These are phyloP conservation scores for Zaprionus gabonicus DNA, from an alignment of 1,140 invertebrate species.

Conservation along the genomic window DNA sequence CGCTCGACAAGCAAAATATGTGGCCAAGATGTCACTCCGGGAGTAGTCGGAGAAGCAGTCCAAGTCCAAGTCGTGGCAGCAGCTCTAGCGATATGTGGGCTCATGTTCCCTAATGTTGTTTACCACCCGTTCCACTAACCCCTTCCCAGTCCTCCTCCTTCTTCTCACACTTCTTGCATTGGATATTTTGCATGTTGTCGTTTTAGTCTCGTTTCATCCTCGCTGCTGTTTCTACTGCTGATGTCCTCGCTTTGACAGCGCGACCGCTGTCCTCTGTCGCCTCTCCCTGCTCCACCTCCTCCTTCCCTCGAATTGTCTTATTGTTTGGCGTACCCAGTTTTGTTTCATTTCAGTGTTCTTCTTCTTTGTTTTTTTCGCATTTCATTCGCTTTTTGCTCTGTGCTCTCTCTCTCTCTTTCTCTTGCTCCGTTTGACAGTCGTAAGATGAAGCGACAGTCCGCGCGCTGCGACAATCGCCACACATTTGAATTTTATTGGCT, in stretches of 20 bases:
- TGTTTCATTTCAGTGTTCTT: slow-evolving; percentile 12
- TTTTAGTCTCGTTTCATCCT: slow-evolving; percentile 58
- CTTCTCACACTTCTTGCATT: slow-evolving; percentile 36
- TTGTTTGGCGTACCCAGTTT: slow-evolving; percentile 61
- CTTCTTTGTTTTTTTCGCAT: slow-evolving; percentile 38
- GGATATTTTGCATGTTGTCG: slow-evolving; percentile 74
- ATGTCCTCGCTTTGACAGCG: slow-evolving; percentile 70
- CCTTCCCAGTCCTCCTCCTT: not conserved
- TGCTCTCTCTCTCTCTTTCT: not conserved
- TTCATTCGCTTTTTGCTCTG: slow-evolving; percentile 39
- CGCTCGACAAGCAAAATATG: slow-evolving; percentile 81
- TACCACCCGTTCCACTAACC: not conserved
- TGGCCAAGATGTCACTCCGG: slow-evolving; percentile 75
- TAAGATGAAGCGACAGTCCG: slow-evolving; percentile 73
- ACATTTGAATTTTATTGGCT: slow-evolving; percentile 84
- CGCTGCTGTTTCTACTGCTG: slow-evolving; percentile 57
- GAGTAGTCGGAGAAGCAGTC: slow-evolving; percentile 16
- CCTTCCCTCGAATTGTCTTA: slow-evolving; percentile 50
- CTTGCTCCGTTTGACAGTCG: slow-evolving; percentile 53
- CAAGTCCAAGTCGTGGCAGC: slow-evolving; percentile 25
- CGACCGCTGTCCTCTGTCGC: slow-evolving; percentile 39
- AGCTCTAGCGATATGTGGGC: slow-evolving; percentile 44
- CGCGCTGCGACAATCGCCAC: slow-evolving; percentile 66
- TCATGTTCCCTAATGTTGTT: slow-evolving; percentile 53
- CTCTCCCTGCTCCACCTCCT: slow-evolving; percentile 13